Base-by-base conservation (phyloP, 2,113 vertebrate genomes). In the Thalassarche chlororhynchos region DNA sequence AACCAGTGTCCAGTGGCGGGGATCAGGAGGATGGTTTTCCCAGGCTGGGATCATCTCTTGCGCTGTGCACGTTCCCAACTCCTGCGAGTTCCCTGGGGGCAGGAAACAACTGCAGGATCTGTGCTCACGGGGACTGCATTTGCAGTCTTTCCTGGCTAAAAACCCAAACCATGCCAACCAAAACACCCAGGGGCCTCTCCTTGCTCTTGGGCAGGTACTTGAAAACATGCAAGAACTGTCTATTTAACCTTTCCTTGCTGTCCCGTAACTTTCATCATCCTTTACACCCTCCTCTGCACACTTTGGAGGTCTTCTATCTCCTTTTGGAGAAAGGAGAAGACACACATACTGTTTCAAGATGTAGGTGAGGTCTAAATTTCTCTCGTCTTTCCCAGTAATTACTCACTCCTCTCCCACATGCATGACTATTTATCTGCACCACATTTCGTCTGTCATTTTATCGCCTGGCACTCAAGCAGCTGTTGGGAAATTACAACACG, bases 391-490 rank as follows among this genome's bases (percentile, higher is more conserved):
- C 65, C 52, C 52, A 79, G 1, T 55, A 79, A 65, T 82, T 78
- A 58, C 60, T 88, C 71, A 32, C 32, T 58, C 93, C 69, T 91
- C 81, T 94, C 87, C 91, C 93, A 51, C 93, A 87, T 21, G 61
- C 81, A 57, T 1, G 28, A 47, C 38, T 72, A 24, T 80, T 88
- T 55, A 70, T 93, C 80, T 31, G 15, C 36, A 77, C 51, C 87
- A 60, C 84, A 91, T 79, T 85, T 58, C 3, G 8, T 29, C 91
- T 89, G 65, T 72, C 86, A 46, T 87, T 96, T 95, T 94, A 71
- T 82, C 5, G 15, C 94, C 96, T 94, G 93, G 95, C 89, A 91
- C 40, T 84, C 77, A 31, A 60, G 87, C 94, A 93, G 93, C 93
- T 94, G 89, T 64, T 89, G 69, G 61, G 69, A 93, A 94, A 94